Evolutionary conservation across 2,797 vertebrate genomes (phyloP), one percentile per base, ranked within the genome.

Genomic region (Apogon talboti): DNA sequence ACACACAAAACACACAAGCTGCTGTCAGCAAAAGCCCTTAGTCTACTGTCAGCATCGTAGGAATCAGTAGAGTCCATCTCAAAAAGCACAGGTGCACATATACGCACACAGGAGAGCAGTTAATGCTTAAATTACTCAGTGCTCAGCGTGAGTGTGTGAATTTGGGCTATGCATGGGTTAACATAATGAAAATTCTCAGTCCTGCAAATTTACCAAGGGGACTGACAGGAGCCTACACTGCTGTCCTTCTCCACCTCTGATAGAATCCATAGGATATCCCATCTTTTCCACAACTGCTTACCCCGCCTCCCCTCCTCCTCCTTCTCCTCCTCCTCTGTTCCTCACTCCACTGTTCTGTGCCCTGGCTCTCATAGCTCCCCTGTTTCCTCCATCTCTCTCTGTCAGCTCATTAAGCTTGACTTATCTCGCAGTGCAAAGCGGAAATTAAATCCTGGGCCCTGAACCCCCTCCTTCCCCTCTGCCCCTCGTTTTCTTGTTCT

Each of bases 391-490:
- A 70, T 88, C 79, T 74, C 82, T 86, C 87, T 71, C 80, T 83
- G 89, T 90, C 87, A 90, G 84, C 88, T 92, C 91, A 92, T 92
- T 91, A 90, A 87, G 82, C 80, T 79, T 85, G 84, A 91, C 89
- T 91, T 88, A 91, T 91, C 90, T 90, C 82, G 61, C 84, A 46
- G 59, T 60, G 79, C 87, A 85, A 83, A 89, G 81, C 79, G 90
- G 90, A 92, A 91, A 92, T 91, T 91, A 91, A 91, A 91, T 87
- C 83, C 85, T 58, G 66, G 74, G 72, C 75, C 71, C 83, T 12
- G 60, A 72, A 76, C 61, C 73, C 58, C 78, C 78, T 66, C 71
- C 48, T 53, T 71, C 28, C 46, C 59, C 68, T 74, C 64, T 79
- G 52, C 74, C 77, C 72, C 65, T 62, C 35, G 9, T 66, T 72